Evolutionary conservation across 2,797 vertebrate genomes (phyloP).

Genomic region (Pseudochirops corinnae): DNA sequence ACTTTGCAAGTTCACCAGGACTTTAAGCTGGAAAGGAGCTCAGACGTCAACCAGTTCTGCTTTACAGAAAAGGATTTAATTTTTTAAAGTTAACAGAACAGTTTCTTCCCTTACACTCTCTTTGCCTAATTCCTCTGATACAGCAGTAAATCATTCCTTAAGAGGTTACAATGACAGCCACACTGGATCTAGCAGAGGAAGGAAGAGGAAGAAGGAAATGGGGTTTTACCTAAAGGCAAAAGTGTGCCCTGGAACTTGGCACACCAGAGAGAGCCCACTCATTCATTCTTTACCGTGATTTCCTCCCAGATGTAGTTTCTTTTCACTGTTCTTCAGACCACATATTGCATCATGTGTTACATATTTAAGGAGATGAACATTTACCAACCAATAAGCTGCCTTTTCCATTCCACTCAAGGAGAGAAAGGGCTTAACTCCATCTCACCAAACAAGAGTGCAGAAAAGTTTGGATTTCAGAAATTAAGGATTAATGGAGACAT

Average conservation of each 20-base stretch:
- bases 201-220: neutral
- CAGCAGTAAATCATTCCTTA: neutral
- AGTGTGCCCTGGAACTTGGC: neutral
- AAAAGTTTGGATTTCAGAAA: neutral
- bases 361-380: neutral
- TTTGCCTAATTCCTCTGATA: neutral
- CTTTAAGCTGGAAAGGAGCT: neutral
- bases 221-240: neutral
- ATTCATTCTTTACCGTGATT: neutral
- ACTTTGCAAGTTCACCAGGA: neutral
- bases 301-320: neutral
- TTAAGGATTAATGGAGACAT: neutral
- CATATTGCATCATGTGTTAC: neutral
- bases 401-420: neutral
- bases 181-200: neutral
- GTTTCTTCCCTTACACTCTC: neutral
- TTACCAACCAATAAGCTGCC: neutral
- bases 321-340: neutral
- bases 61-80: neutral
- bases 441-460: neutral
- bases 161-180: neutral
- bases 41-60: neutral
- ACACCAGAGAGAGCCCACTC: neutral
- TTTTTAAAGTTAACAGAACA: neutral
- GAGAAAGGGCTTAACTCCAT: neutral